Percentiles rank a stretch among this genome's conserved stretches.
Evolutionary conservation across 2,797 vertebrate species (phyloP).

Genomic region (Microctenopoma lineatum): DNA sequence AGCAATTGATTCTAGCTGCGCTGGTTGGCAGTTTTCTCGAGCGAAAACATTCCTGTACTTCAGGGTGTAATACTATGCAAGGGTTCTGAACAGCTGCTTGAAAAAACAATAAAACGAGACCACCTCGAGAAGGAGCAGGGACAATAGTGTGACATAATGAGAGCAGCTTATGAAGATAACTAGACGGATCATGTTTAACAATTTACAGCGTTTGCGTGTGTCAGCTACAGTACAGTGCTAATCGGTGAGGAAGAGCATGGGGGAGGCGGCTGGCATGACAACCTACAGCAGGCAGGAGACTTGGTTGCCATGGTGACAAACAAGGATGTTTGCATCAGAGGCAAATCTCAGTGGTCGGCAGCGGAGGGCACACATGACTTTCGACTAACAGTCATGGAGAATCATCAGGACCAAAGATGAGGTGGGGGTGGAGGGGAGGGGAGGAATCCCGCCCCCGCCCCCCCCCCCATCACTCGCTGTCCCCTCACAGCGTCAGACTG

Average conservation of each 20-base stretch:
- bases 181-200: slow-evolving; percentile 9
- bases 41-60: slow-evolving; percentile 51
- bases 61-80: slow-evolving; percentile 24
- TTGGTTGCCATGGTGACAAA: slow-evolving; percentile 85
- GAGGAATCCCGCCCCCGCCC: slow-evolving; percentile 41
- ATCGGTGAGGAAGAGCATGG: slow-evolving; percentile 62
- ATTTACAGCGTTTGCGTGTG: slow-evolving; percentile 47
- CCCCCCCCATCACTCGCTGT: slow-evolving; percentile 18
- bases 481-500: slow-evolving; percentile 27
- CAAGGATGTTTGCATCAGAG: slow-evolving; percentile 85
- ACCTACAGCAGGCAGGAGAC: slow-evolving; percentile 78
- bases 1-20: slow-evolving; percentile 46
- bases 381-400: slow-evolving; percentile 52
- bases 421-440: slow-evolving; percentile 23
- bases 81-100: neutral
- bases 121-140: slow-evolving; percentile 7
- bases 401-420: slow-evolving; percentile 37
- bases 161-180: slow-evolving; percentile 46
- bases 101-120: neutral
- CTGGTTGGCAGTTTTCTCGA: slow-evolving; percentile 34
- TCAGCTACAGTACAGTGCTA: slow-evolving; percentile 67
- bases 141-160: slow-evolving; percentile 8
- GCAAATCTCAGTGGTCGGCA: slow-evolving; percentile 69
- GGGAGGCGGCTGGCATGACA: slow-evolving; percentile 76
- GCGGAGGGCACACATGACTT: slow-evolving; percentile 48